phyloP scores from a whole-genome alignment of 2,113 vertebrate genomes.

The Myrmecophaga tridactyla region DNA sequence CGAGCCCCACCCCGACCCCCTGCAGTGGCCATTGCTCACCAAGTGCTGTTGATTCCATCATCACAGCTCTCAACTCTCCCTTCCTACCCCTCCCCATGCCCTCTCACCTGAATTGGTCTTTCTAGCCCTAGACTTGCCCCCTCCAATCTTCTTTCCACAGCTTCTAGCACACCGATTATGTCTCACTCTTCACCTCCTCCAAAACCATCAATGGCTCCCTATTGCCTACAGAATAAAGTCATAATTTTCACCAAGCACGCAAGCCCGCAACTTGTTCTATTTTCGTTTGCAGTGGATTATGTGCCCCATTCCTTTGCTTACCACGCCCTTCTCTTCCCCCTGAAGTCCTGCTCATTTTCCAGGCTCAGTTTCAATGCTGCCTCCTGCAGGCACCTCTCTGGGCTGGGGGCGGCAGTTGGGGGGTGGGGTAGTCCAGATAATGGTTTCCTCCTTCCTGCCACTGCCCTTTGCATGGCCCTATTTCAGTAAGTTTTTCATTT shows the following conservation, averaged over 20 bases:
- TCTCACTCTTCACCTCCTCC: not conserved
- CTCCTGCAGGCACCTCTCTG: too few species aligned
- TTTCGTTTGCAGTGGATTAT: accelerated
- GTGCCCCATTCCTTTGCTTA: not conserved
- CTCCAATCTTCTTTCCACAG: not conserved
- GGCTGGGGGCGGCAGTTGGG: accelerated
- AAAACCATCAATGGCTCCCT: not conserved
- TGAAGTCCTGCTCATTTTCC: not conserved
- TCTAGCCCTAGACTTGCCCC: not conserved
- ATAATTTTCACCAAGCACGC: not conserved
- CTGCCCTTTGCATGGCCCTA: not conserved
- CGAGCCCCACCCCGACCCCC: not conserved
- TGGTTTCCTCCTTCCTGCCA: not conserved
- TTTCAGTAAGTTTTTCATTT: not conserved
- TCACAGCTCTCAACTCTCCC: not conserved
- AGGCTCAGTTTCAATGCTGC: not conserved
- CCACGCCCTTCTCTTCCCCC: not conserved
- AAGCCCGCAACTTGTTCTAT: not conserved
- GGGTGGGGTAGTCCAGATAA: too few species aligned
- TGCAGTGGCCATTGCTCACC: too few species aligned
- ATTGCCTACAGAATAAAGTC: not conserved
- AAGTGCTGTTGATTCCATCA: not conserved
- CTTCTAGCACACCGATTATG: not conserved
- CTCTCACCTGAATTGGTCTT: not conserved
- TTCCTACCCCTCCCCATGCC: not conserved